phyloP scores from a whole-genome alignment of 2,888 invertebrate genomes.

The Stenurella melanura region DNA sequence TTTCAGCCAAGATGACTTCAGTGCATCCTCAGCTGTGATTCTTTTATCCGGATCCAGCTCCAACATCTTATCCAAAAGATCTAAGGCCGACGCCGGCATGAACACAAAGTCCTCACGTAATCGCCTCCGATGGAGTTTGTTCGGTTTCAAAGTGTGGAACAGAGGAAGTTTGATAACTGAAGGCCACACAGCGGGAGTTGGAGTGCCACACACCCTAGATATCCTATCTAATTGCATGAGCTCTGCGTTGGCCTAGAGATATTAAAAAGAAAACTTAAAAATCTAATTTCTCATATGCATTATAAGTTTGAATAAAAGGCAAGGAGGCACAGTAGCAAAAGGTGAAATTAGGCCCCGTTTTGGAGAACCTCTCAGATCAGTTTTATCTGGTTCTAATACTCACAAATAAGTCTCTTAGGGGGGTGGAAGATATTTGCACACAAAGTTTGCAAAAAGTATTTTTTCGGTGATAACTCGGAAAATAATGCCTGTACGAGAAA shows the following conservation, averaged over 20 bases:
- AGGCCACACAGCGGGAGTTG: constrained; percentile 97
- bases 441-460: no score
- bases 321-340: no score
- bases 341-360: no score
- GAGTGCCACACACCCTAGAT: constrained; percentile 95
- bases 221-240: constrained; percentile 96
- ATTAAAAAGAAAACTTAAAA: constrained; percentile 38
- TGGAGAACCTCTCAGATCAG: no score
- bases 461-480: no score
- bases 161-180: constrained; percentile 94
- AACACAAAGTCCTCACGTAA: constrained; percentile 95
- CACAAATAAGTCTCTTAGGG: no score
- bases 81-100: constrained; percentile 91
- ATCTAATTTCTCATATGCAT: no score
- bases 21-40: constrained; percentile 95
- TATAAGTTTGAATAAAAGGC: no score
- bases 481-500: no score
- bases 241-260: constrained; percentile 88
- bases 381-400: no score
- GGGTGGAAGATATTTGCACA: no score
- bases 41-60: constrained; percentile 95
- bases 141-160: constrained; percentile 93
- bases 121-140: constrained; percentile 90
- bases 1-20: constrained; percentile 94
- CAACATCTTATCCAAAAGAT: constrained; percentile 95